A percentile compares a stretch with the other conserved stretches of the same genome.
Conservation (phyloP, 1,140 invertebrate genomes). For the Trichogramma pretiosum region DNA sequence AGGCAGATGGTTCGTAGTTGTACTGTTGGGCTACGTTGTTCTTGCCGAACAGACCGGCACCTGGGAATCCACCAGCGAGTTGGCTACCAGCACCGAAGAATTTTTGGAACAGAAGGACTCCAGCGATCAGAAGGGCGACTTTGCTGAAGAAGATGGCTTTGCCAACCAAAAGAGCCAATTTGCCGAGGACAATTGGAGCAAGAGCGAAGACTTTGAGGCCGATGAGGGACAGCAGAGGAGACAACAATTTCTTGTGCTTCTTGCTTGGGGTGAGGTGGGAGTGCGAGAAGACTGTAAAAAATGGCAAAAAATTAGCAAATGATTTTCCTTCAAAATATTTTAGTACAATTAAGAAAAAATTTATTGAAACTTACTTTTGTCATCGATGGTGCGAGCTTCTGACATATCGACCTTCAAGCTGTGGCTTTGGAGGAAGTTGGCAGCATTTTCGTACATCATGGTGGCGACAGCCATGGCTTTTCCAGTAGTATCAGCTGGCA, state of each 20-base stretch:
- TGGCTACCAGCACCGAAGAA: conserved; percentile 47
- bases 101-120: conserved; percentile 58
- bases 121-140: conserved; percentile 61
- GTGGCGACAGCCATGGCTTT: neutral
- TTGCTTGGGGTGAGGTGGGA: too few relatives aligned
- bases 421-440: neutral
- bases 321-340: too few relatives aligned
- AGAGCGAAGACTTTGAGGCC: conserved; percentile 62
- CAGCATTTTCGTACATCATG: neutral
- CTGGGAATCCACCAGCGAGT: conserved; percentile 35
- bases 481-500: neutral
- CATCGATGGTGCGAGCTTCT: too few relatives aligned
- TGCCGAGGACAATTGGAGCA: conserved; percentile 57
- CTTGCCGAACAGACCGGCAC: conserved; percentile 33
- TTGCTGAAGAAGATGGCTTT: conserved; percentile 69
- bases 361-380: too few relatives aligned
- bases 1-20: conserved; percentile 31
- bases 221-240: conserved; percentile 54
- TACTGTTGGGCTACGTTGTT: conserved; percentile 15
- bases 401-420: neutral
- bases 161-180: conserved; percentile 58
- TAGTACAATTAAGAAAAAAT: too few relatives aligned
- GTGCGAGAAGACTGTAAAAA: too few relatives aligned
- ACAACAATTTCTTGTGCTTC: conserved; percentile 63
- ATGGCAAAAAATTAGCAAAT: too few relatives aligned